phyloP scores from a whole-genome alignment of 2,888 invertebrate genomes.

The Liposcelis brunnea region DNA sequence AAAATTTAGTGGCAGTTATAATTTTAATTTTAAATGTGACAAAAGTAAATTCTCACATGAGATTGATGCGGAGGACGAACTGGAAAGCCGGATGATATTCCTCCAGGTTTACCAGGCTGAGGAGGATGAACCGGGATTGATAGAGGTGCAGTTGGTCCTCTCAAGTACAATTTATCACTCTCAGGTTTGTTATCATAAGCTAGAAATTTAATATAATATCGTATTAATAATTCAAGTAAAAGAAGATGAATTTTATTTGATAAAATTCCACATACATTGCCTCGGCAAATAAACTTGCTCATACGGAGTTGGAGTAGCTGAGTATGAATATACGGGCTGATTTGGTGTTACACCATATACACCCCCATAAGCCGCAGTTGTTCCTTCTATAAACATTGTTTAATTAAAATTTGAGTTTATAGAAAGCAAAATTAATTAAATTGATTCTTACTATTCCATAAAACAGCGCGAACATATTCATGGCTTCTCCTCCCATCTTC shows the following conservation, averaged over 20 bases:
- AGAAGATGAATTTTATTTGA: not conserved
- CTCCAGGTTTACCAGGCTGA: conserved; percentile 1
- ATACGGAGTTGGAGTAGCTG: not conserved
- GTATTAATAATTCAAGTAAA: not conserved
- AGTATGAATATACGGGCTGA: conserved; percentile 5
- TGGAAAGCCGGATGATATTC: conserved; percentile 1
- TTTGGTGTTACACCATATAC: conserved; percentile 4
- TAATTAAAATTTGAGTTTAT: too few relatives aligned
- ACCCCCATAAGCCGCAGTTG: conserved; percentile 2
- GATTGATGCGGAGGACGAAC: not conserved
- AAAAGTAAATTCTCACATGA: not conserved
- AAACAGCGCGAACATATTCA: conserved; percentile 1
- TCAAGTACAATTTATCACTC: not conserved
- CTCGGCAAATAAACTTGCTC: conserved; percentile 5
- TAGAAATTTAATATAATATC: not conserved
- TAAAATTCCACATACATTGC: not conserved
- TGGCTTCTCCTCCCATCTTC: conserved; percentile 3
- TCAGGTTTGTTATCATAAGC: conserved; percentile 2
- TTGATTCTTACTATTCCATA: conserved; percentile 4
- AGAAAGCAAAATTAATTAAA: too few relatives aligned
- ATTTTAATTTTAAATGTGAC: not conserved
- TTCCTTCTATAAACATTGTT: conserved; percentile 6
- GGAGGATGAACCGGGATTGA: conserved; percentile 1
- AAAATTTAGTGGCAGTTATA: not conserved
- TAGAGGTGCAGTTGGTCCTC: not conserved